A percentile compares a stretch with the other conserved stretches of the same genome.
Conservation (phyloP, 2,113 vertebrate species). For the Etheostoma cragini region DNA sequence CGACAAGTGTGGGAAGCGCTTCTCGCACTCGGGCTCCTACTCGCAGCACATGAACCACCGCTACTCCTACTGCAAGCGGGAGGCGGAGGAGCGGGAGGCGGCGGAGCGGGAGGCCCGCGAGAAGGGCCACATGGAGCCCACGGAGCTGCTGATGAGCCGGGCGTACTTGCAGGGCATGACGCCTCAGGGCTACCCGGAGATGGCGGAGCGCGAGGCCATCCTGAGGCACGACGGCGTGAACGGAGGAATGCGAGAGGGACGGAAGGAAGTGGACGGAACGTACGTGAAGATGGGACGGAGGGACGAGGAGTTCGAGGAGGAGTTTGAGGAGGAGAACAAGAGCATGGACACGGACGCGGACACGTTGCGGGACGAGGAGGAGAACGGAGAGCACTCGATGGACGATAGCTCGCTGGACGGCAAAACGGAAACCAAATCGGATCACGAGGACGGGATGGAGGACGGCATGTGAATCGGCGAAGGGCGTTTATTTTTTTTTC, state of each 20-base stretch:
- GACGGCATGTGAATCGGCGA: slow-evolving; percentile 94
- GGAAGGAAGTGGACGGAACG: slow-evolving; percentile 92
- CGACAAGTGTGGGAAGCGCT: slow-evolving; percentile 98
- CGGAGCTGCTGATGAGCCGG: slow-evolving; percentile 97
- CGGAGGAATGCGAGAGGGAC: slow-evolving; percentile 91
- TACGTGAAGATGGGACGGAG: slow-evolving; percentile 92
- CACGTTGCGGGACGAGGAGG: slow-evolving; percentile 97
- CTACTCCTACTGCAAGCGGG: slow-evolving; percentile 99
- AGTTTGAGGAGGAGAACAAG: slow-evolving; percentile 96
- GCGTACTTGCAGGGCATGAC: slow-evolving; percentile 97
- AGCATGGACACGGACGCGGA: slow-evolving; percentile 99
- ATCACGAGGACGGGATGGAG: slow-evolving; percentile 98
- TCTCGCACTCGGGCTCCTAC: slow-evolving; percentile 99
- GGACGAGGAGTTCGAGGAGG: slow-evolving; percentile 97
- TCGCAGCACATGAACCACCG: slow-evolving; percentile 99
- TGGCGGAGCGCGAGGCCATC: slow-evolving; percentile 94
- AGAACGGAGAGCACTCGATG: slow-evolving; percentile 98
- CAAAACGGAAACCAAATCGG: slow-evolving; percentile 99
- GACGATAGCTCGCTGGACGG: slow-evolving; percentile 99
- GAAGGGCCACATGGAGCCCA: slow-evolving; percentile 96
- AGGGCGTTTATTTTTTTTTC: too few relatives aligned
- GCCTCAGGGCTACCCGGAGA: slow-evolving; percentile 96
- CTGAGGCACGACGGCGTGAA: slow-evolving; percentile 89
- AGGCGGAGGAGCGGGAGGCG: slow-evolving; percentile 98
- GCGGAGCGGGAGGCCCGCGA: slow-evolving; percentile 96